These are phyloP conservation scores for Electrophaes corylata DNA, from an alignment of 2,888 invertebrate genomes.

Conservation along the genomic window DNA sequence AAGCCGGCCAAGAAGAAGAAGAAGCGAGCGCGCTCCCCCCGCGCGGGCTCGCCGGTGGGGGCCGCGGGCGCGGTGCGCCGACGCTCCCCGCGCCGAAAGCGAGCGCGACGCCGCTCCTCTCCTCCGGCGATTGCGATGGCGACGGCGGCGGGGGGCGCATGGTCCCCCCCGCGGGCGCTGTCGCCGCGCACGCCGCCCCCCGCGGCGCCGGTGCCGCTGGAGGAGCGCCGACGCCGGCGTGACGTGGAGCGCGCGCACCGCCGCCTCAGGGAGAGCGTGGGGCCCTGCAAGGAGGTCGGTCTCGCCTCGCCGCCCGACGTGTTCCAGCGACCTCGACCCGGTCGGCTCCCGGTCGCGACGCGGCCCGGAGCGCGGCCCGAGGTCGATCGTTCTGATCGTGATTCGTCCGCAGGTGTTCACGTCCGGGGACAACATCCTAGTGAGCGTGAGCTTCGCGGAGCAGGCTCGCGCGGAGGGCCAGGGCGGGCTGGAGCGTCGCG, in stretches of 20 bases:
- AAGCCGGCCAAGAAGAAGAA: conserved; percentile 59
- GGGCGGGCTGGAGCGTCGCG: conserved; percentile 46
- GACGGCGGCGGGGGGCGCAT: conserved; percentile 42
- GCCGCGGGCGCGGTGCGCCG: conserved; percentile 79
- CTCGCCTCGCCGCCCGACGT: background rate
- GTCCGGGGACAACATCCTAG: conserved; percentile 96
- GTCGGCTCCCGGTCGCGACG: too few species aligned
- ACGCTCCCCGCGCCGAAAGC: conserved; percentile 66
- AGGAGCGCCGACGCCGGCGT: conserved; percentile 57
- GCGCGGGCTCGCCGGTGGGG: conserved; percentile 43
- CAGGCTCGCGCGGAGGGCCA: conserved; percentile 62
- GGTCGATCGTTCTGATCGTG: too few species aligned
- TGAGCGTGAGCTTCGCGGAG: conserved; percentile 95
- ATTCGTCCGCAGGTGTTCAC: conserved; percentile 87
- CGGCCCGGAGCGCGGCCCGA: background rate
- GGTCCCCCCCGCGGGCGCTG: conserved; percentile 69
- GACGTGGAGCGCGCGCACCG: conserved; percentile 48
- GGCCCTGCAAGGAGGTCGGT: conserved; percentile 89
- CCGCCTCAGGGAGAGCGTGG: conserved; percentile 62
- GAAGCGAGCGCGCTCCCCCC: conserved; percentile 55
- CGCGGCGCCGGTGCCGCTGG: conserved; percentile 61
- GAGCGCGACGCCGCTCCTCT: conserved; percentile 61
- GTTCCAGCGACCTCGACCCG: too few species aligned
- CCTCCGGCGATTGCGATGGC: conserved; percentile 43
- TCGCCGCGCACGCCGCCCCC: conserved; percentile 85